phyloP scores from a whole-genome alignment of 2,888 invertebrate genomes.

The Diadegma fenestrale region DNA sequence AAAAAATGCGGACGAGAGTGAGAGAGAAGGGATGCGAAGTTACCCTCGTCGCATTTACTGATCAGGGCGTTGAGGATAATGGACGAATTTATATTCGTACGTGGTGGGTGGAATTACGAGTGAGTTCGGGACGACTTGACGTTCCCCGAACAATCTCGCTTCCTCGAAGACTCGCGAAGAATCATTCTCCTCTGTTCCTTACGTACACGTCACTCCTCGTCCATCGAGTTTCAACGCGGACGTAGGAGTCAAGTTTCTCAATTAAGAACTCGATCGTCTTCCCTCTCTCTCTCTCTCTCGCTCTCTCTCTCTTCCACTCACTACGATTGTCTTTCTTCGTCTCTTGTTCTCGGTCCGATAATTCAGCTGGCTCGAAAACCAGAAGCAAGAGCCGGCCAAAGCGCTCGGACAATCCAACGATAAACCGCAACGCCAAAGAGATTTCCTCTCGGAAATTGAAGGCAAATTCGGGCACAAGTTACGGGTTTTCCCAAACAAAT shows the following conservation, averaged over 20 bases:
- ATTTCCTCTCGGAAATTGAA: slow-evolving; percentile 60
- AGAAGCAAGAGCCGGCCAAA: slow-evolving; percentile 44
- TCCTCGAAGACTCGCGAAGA: slow-evolving; percentile 49
- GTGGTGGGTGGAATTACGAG: slow-evolving; percentile 61
- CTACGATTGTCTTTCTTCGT: slow-evolving; percentile 30
- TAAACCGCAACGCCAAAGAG: slow-evolving; percentile 61
- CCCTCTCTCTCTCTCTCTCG: slow-evolving; percentile 36
- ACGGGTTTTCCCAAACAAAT: slow-evolving; percentile 42
- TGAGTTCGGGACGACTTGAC: slow-evolving; percentile 59
- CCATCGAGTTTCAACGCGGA: slow-evolving; percentile 66
- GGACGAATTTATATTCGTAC: slow-evolving; percentile 79
- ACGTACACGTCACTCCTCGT: slow-evolving; percentile 50
- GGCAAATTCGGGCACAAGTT: slow-evolving; percentile 49
- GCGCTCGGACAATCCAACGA: slow-evolving; percentile 64
- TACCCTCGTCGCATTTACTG: slow-evolving; percentile 70
- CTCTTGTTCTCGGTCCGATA: slow-evolving; percentile 36
- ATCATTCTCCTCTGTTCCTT: slow-evolving; percentile 34
- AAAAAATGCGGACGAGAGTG: slow-evolving; percentile 5
- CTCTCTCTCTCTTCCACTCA: slow-evolving; percentile 25
- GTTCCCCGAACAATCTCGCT: slow-evolving; percentile 69
- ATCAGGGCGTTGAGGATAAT: slow-evolving; percentile 76
- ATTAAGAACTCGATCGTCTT: slow-evolving; percentile 73
- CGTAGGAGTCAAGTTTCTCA: slow-evolving; percentile 77
- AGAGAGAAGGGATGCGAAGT: slow-evolving; percentile 45
- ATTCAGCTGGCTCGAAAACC: slow-evolving; percentile 41